phyloP scores from a whole-genome alignment of 2,797 vertebrate genomes.

The Sarcophilus harrisii region DNA sequence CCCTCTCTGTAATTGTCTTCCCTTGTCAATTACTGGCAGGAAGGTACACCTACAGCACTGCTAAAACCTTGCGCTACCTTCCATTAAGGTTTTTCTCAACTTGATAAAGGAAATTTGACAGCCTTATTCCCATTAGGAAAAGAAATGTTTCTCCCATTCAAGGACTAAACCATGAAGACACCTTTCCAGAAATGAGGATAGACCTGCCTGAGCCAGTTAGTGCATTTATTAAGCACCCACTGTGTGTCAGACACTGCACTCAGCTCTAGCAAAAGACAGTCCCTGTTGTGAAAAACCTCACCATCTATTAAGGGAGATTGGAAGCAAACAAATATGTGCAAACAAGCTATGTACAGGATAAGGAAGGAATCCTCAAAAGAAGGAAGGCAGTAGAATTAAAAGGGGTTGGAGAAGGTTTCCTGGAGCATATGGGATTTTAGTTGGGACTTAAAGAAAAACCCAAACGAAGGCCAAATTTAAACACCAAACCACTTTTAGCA shows the following conservation, averaged over 20 bases:
- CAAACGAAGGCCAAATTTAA: neutral
- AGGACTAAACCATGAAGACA: conserved; percentile 44
- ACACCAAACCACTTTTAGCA: neutral
- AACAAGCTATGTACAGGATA: neutral
- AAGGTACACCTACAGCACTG: neutral
- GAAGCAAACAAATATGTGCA: neutral
- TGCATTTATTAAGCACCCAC: neutral
- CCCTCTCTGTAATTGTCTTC: neutral
- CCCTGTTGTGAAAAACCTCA: neutral
- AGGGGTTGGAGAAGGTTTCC: neutral
- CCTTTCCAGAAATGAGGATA: conserved; percentile 33
- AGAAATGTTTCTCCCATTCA: conserved; percentile 15
- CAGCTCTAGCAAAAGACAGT: neutral
- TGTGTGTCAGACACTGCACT: neutral
- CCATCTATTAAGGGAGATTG: neutral
- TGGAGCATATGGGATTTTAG: neutral
- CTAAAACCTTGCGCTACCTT: neutral
- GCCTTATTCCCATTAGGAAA: conserved; percentile 40
- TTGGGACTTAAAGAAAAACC: neutral
- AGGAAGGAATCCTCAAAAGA: neutral
- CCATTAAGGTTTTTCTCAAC: conserved; percentile 1
- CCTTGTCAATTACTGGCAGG: neutral
- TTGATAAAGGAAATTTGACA: neutral
- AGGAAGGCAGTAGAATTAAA: neutral
- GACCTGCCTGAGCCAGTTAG: neutral